phyloP scores from a whole-genome alignment of 2,888 invertebrate species.

The Platycheirus albimanus region DNA sequence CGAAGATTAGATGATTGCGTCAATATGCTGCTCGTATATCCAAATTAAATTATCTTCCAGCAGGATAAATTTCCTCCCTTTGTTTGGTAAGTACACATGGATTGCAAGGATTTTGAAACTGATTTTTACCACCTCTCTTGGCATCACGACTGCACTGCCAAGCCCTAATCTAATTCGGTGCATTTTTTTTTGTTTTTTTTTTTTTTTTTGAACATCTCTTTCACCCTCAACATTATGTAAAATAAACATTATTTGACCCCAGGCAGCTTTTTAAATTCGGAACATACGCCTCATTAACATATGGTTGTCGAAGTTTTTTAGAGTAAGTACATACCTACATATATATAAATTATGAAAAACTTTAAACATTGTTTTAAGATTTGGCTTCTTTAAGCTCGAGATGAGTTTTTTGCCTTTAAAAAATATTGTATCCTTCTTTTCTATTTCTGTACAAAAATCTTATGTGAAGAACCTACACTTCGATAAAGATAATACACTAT shows the following conservation, averaged over 20 bases:
- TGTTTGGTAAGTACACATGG: conserved; percentile 76
- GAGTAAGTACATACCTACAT: too few species aligned
- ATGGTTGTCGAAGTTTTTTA: conserved; percentile 74
- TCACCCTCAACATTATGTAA: conserved; percentile 59
- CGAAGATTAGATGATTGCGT: conserved; percentile 83
- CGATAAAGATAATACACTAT: conserved; percentile 14
- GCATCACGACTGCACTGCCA: conserved; percentile 46
- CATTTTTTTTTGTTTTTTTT: conserved; percentile 42
- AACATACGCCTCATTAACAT: conserved; percentile 82
- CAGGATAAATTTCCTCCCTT: conserved; percentile 79
- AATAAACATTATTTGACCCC: conserved; percentile 71
- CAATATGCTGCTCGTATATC: conserved; percentile 82
- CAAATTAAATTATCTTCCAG: conserved; percentile 82
- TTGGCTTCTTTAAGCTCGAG: background rate
- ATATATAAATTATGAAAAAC: conserved; percentile 18
- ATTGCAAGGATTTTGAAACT: conserved; percentile 69
- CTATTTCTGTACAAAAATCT: background rate
- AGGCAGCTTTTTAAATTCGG: conserved; percentile 76
- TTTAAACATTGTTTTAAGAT: conserved; percentile 5
- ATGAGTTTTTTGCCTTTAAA: background rate
- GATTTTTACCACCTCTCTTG: conserved; percentile 68
- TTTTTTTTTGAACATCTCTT: conserved; percentile 32
- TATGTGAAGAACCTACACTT: background rate
- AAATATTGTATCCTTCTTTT: too few species aligned
- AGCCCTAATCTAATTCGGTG: conserved; percentile 67